These are phyloP conservation scores for Lordiphosa clarofinis DNA, from an alignment of 1,140 invertebrate genomes.

Conservation along the genomic window DNA sequence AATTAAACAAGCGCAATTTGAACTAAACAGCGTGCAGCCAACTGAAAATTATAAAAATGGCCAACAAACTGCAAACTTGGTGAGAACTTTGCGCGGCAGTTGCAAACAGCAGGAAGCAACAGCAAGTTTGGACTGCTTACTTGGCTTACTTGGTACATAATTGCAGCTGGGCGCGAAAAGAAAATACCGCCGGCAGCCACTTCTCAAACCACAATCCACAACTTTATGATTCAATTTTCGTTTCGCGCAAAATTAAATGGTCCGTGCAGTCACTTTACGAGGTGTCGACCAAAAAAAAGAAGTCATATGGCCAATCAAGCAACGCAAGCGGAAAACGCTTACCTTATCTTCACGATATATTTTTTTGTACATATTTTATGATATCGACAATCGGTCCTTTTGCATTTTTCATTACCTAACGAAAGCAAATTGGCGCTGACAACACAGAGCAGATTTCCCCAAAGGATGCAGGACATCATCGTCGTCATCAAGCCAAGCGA, in stretches of 20 bases:
- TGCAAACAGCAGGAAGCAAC: slow-evolving; percentile 3
- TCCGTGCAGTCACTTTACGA: too few species aligned
- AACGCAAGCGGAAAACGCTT: slow-evolving; percentile 2
- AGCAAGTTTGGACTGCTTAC: slow-evolving; percentile 3
- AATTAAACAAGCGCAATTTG: slow-evolving; percentile 14
- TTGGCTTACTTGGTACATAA: neutral
- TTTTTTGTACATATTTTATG: slow-evolving; percentile 62
- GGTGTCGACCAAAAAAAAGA: too few species aligned
- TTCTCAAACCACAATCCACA: neutral
- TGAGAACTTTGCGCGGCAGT: slow-evolving; percentile 1
- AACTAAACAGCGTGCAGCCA: slow-evolving; percentile 6
- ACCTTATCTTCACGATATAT: slow-evolving; percentile 9
- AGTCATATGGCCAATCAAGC: slow-evolving; percentile 3
- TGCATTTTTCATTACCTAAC: slow-evolving; percentile 62
- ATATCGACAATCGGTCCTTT: slow-evolving; percentile 39
- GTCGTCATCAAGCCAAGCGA: slow-evolving; percentile 10
- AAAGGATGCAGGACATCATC: slow-evolving; percentile 20
- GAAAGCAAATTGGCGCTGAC: slow-evolving; percentile 52
- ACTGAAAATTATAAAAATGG: slow-evolving; percentile 7
- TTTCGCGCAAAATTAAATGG: too few species aligned
- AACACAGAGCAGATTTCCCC: slow-evolving; percentile 29
- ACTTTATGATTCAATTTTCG: neutral
- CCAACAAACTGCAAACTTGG: slow-evolving; percentile 3
- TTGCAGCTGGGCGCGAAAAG: slow-evolving; percentile 1
- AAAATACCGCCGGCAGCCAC: neutral